Evolutionary conservation across 2,888 invertebrate species (phyloP), one percentile per base, ranked within the genome.

Genomic region (Atherix ibis): DNA sequence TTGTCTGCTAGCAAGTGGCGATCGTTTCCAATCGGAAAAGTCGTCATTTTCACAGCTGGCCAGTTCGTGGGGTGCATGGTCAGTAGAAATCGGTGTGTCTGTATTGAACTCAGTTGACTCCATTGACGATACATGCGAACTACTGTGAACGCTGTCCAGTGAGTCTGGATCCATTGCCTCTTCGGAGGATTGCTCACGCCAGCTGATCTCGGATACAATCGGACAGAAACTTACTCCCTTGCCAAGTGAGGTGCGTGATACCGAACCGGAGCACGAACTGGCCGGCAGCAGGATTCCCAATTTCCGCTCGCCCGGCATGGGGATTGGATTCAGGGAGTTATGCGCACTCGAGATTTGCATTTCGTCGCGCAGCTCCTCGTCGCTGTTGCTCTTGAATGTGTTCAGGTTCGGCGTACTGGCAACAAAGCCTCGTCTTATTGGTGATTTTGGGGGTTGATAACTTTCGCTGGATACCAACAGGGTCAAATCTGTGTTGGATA

Each of bases 141-240:
- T n/a, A n/a, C n/a, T n/a, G n/a, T n/a, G n/a, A 13, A 13, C 3
- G 17, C 34, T 33, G 18, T 38, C 35, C 9, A 34, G 9, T n/a
- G 38, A 38, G 15, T 38, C 38, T 10, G 37, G 37, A 8, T 38
- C 38, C 9, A 27, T 34, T 18, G 18, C 31, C 27, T 60, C 58
- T 39, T 59, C 58, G 4, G 67, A 70, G 38, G 70, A 71, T 40
- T 67, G 63, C 48, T 79, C 76, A 44, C 73, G 68, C 79, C 82
- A 83, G 52, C 76, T 76, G 40, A 82, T 78, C 59, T 82, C 79
- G 31, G 78, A 75, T 10, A 83, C 80, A 33, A 82, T 73, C 4
- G 81, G 81, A 46, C 76, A 79, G 54, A 83, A 83, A 48, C 79
- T 80, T 18, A 83, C 82, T 32, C 78, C 79, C 48, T 69, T 70